Evolutionary conservation across 2,888 invertebrate genomes (phyloP).

Genomic region (Epirrhoe tristata): DNA sequence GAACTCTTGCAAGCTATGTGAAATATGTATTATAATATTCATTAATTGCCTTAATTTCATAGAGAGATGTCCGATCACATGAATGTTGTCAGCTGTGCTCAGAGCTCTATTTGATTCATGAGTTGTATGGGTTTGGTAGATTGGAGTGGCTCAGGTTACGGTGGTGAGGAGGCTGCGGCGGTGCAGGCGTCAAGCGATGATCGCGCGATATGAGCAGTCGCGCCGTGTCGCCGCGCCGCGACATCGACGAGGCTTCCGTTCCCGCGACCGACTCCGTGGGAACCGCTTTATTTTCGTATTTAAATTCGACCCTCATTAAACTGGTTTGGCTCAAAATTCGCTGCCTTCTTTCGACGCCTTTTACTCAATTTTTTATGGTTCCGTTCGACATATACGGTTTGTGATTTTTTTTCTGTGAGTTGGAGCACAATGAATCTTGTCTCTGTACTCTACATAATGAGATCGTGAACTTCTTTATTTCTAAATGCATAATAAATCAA

Average conservation of each 20-base stretch:
- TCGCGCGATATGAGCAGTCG: conserved; percentile 57
- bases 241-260: conserved; percentile 79
- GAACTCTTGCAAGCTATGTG: conserved; percentile 47
- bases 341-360: conserved; percentile 85
- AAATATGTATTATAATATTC: conserved; percentile 63
- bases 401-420: conserved; percentile 68
- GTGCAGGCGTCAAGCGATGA: conserved; percentile 52
- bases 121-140: conserved; percentile 16
- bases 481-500: conserved; percentile 50
- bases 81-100: conserved; percentile 55
- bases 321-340: conserved; percentile 84
- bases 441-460: conserved; percentile 61
- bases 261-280: conserved; percentile 84
- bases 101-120: conserved; percentile 53
- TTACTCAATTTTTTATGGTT: conserved; percentile 85
- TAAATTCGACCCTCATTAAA: conserved; percentile 86
- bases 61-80: conserved; percentile 62
- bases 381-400: conserved; percentile 83
- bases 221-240: conserved; percentile 65
- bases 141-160: conserved; percentile 35
- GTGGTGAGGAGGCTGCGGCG: conserved; percentile 47
- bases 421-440: conserved; percentile 62
- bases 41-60: conserved; percentile 68
- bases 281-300: conserved; percentile 84
- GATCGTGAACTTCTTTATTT: conserved; percentile 65